Percentiles rank a stretch among this genome's conserved stretches.
Conservation (phyloP, 2,888 invertebrate genomes). For the Aphelenchoides bicaudatus region DNA sequence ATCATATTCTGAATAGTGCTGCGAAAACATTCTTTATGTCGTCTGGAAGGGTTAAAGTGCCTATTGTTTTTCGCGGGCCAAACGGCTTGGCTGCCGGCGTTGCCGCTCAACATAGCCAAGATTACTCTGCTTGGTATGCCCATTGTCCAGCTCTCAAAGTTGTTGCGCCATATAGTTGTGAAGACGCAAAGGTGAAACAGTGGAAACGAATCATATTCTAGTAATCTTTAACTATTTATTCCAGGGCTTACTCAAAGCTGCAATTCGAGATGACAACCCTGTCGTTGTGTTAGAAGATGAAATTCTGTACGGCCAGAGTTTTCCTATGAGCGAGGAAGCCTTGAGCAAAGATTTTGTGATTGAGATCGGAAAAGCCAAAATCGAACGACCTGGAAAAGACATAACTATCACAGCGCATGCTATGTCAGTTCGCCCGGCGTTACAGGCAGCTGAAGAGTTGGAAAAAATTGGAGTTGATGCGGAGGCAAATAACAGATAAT, state of each 20-base stretch:
- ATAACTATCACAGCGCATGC: conserved; percentile 87
- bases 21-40: conserved; percentile 97
- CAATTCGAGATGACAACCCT: conserved; percentile 74
- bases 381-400: conserved; percentile 78
- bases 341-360: conserved; percentile 80
- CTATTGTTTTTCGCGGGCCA: conserved; percentile 94
- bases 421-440: conserved; percentile 76
- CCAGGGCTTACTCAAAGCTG: conserved; percentile 85
- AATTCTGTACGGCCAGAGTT: conserved; percentile 81
- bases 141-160: conserved; percentile 90
- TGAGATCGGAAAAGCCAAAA: conserved; percentile 88
- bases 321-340: conserved; percentile 84
- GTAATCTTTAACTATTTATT: too few relatives aligned
- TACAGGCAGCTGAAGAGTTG: conserved; percentile 82
- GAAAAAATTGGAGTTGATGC: conserved; percentile 74
- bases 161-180: conserved; percentile 83
- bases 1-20: conserved; percentile 90
- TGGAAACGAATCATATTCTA: too few relatives aligned
- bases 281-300: conserved; percentile 93
- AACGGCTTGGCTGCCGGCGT: conserved; percentile 94
- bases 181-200: conserved; percentile 91
- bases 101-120: conserved; percentile 95
- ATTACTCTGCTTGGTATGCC: conserved; percentile 93
- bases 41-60: conserved; percentile 77
- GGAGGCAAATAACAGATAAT: conserved; percentile 61